Evolutionary conservation across 2,888 invertebrate species (phyloP), one percentile per base, ranked within the genome.

Genomic region (Ectobius pallidus): DNA sequence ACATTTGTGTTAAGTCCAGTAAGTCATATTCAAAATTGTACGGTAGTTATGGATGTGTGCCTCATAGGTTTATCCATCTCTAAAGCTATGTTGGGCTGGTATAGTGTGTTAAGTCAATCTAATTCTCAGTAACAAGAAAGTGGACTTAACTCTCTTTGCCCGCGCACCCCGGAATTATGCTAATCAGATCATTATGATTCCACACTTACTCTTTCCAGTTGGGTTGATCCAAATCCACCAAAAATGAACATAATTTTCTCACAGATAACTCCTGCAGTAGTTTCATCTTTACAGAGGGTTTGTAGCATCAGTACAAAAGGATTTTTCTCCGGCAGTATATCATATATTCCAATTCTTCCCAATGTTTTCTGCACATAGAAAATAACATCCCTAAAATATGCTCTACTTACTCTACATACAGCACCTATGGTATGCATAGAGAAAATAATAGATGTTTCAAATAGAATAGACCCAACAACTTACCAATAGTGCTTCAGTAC

Each of bases 141-240:
- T n/a, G n/a, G n/a, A n/a, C n/a, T n/a, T n/a, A n/a, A n/a, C n/a
- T n/a, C n/a, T n/a, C n/a, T n/a, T n/a, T n/a, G n/a, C n/a, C n/a
- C n/a, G n/a, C n/a, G n/a, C n/a, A n/a, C n/a, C n/a, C n/a, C n/a
- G n/a, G n/a, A n/a, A n/a, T n/a, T n/a, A n/a, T n/a, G n/a, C n/a
- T n/a, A n/a, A n/a, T n/a, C n/a, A n/a, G n/a, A n/a, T n/a, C n/a
- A n/a, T n/a, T n/a, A n/a, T 44, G 18, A 18, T 44, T 1, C 44
- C 4, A 2, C 4, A 9, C 52, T 52, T 52, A 52, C 52, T 14
- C 22, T 25, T 14, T 52, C 25, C 0, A 52, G 6, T 14, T 52
- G 52, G 2, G 3, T 1, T 3, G 18, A 25, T 3, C 22, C 52
- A 25, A 52, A 32, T 3, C 30, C 32, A 30, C 61, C 84, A 32